Conservation (phyloP, 92 coral and sea anemone species). For the Zoanthus solanderi region DNA sequence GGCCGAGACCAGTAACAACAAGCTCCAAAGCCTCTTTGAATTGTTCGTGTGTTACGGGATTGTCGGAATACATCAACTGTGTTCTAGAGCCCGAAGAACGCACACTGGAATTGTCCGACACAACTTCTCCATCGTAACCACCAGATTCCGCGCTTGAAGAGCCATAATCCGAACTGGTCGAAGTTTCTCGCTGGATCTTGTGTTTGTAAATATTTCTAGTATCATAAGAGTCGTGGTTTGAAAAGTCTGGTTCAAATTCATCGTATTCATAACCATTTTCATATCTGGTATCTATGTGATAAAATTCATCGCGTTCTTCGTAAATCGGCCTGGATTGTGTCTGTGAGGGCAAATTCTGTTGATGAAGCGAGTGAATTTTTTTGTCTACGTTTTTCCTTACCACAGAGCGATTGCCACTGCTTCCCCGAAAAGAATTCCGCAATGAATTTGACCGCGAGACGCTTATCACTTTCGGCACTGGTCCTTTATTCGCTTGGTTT, state of each 20-base stretch:
- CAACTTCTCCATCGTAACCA: slow-evolving; percentile 59
- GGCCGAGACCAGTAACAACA: slow-evolving; percentile 86
- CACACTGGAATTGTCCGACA: slow-evolving; percentile 57
- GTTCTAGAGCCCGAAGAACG: slow-evolving; percentile 82
- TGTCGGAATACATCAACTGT: slow-evolving; percentile 91
- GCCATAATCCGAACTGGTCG: slow-evolving; percentile 88
- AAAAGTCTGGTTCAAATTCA: slow-evolving; percentile 40
- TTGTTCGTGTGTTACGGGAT: slow-evolving; percentile 95
- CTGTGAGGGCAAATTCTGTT: slow-evolving; percentile 37
- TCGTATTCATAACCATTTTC: slow-evolving; percentile 39
- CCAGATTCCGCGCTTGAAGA: slow-evolving; percentile 90
- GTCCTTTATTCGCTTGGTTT: slow-evolving; percentile 62
- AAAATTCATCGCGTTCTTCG: slow-evolving; percentile 35
- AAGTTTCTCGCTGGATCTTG: slow-evolving; percentile 72
- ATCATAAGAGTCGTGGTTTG: slow-evolving; percentile 33
- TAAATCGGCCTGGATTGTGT: slow-evolving; percentile 35
- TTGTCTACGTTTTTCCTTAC: slow-evolving; percentile 38
- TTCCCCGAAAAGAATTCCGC: slow-evolving; percentile 89
- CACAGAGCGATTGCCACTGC: slow-evolving; percentile 64
- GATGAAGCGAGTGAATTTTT: slow-evolving; percentile 37
- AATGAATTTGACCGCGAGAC: slow-evolving; percentile 97
- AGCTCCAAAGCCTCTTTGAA: slow-evolving; percentile 91
- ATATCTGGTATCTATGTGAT: slow-evolving; percentile 43
- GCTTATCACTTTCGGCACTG: slow-evolving; percentile 66
- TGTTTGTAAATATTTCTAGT: slow-evolving; percentile 26